phyloP scores from a whole-genome alignment of 2,888 invertebrate genomes.

The Dicroscelio sp. region DNA sequence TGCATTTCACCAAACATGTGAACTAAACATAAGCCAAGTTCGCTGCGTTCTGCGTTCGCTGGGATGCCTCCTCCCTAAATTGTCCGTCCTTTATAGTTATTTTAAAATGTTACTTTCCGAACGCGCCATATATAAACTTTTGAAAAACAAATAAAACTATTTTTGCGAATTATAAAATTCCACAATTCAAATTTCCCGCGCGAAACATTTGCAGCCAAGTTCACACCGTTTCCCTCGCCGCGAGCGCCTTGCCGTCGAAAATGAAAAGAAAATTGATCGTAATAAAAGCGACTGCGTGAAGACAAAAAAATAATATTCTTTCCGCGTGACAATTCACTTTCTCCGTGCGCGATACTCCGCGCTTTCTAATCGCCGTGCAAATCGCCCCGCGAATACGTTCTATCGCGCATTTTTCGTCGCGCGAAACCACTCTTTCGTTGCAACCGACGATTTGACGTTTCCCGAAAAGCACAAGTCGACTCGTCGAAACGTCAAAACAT shows the following conservation, averaged over 20 bases:
- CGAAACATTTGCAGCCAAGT: neutral
- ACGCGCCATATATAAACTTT: neutral
- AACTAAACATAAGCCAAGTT: too few relatives aligned
- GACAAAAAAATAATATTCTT: neutral
- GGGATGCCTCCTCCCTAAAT: too few relatives aligned
- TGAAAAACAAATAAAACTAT: neutral
- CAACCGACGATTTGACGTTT: slow-evolving; percentile 17
- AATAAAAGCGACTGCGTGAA: neutral
- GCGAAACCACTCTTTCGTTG: too few relatives aligned
- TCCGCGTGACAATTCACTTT: neutral
- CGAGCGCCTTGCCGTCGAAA: neutral
- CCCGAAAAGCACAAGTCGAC: neutral
- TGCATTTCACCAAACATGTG: too few relatives aligned
- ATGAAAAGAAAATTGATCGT: slow-evolving; percentile 40
- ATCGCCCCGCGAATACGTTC: neutral
- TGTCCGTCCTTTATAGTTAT: too few relatives aligned
- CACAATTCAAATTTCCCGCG: slow-evolving; percentile 19
- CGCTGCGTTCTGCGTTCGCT: too few relatives aligned
- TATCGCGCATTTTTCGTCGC: neutral
- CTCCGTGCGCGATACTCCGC: neutral
- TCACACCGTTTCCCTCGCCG: neutral
- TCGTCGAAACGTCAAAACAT: slow-evolving; percentile 26
- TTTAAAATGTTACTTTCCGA: too few relatives aligned
- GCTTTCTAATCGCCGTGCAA: neutral
- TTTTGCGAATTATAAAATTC: neutral